Evolutionary conservation across 2,888 invertebrate genomes (phyloP).

Genomic region (Teinopalpus imperialis): DNA sequence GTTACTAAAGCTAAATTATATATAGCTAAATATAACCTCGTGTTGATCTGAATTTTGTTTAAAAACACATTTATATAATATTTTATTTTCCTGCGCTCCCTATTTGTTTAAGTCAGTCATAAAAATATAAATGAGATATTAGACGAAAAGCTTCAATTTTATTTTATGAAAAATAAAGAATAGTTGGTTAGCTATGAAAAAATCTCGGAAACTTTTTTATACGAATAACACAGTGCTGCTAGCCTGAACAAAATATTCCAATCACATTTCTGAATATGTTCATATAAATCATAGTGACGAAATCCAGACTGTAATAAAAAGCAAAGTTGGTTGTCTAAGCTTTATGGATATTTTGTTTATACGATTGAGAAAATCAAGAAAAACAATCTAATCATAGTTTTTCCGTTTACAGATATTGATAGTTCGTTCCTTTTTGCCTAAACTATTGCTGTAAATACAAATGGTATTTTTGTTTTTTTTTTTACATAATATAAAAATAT

Average conservation of each 20-base stretch:
- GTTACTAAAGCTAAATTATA: slow-evolving; percentile 4
- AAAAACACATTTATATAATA: too few relatives aligned
- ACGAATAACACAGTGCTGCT: slow-evolving; percentile 7
- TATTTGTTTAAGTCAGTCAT: too few relatives aligned
- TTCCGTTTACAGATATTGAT: neutral
- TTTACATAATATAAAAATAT: too few relatives aligned
- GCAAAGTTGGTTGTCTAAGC: neutral
- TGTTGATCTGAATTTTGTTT: too few relatives aligned
- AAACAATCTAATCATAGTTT: slow-evolving; percentile 8
- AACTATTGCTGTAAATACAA: too few relatives aligned
- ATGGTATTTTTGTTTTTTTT: too few relatives aligned
- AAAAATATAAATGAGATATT: slow-evolving; percentile 10
- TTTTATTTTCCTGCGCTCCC: too few relatives aligned
- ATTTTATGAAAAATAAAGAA: slow-evolving; percentile 1
- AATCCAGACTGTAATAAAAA: slow-evolving; percentile 23
- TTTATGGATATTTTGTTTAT: slow-evolving; percentile 18
- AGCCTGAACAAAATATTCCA: slow-evolving; percentile 13
- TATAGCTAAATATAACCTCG: too few relatives aligned
- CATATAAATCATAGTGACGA: slow-evolving; percentile 16
- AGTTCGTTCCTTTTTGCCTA: neutral
- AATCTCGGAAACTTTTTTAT: slow-evolving; percentile 17
- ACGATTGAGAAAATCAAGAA: slow-evolving; percentile 6
- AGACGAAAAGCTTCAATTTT: slow-evolving; percentile 6
- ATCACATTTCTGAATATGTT: slow-evolving; percentile 17
- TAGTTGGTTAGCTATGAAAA: neutral